phyloP scores from a whole-genome alignment of 1,140 invertebrate genomes.

The Caenorhabditis remanei region DNA sequence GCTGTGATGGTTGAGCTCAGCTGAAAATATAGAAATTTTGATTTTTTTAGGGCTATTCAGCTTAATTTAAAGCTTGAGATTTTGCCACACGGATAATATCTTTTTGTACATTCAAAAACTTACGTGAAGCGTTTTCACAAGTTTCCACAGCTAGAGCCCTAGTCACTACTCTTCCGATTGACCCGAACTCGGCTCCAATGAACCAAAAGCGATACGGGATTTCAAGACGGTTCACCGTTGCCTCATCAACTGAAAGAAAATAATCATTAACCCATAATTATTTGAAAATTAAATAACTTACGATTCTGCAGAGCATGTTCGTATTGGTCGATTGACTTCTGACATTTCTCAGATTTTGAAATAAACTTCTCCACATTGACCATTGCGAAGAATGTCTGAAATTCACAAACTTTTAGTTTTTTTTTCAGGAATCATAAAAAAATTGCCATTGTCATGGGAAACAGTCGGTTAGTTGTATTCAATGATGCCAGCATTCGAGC shows the following conservation, averaged over 20 bases:
- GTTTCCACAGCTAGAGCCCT: neutral
- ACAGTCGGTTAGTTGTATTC: neutral
- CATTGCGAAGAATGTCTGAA: neutral
- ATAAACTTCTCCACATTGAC: neutral
- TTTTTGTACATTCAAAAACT: neutral
- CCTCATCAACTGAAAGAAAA: neutral
- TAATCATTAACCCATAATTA: neutral
- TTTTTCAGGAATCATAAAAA: neutral
- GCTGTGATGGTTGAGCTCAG: neutral
- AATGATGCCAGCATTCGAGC: neutral
- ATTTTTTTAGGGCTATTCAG: neutral
- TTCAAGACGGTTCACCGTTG: neutral
- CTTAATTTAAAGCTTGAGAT: too few species aligned
- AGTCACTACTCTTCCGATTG: neutral
- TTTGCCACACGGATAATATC: too few species aligned
- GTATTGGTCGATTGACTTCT: neutral
- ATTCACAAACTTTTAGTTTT: neutral
- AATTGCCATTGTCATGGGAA: neutral
- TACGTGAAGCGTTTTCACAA: slow-evolving; percentile 13
- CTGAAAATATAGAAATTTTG: neutral
- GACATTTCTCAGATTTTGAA: neutral
- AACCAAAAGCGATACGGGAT: neutral
- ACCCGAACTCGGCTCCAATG: neutral
- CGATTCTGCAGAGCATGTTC: neutral
- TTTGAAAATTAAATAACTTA: neutral